A percentile compares a stretch with the other conserved stretches of the same genome.
phyloP scores from a whole-genome alignment of 1,140 invertebrate species.

The Atta cephalotes region DNA sequence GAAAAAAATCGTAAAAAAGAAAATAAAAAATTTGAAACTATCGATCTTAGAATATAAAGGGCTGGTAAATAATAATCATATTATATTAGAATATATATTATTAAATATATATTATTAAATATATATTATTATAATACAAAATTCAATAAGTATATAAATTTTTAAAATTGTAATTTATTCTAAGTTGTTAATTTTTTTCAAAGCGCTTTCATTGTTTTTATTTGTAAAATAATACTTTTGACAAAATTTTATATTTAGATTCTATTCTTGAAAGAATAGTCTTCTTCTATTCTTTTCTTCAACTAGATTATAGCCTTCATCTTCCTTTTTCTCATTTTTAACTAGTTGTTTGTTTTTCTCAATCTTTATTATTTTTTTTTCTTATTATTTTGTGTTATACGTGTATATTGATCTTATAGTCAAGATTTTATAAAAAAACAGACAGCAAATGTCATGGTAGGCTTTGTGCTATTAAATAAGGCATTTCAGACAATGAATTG shows the following conservation, averaged over 20 bases:
- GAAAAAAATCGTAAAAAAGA: conserved; percentile 29
- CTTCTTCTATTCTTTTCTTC: not conserved
- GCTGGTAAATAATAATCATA: not conserved
- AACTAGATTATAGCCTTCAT: not conserved
- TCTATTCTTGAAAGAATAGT: not conserved
- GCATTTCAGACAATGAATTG: conserved; percentile 66
- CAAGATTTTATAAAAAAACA: conserved; percentile 49
- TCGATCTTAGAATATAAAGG: not conserved
- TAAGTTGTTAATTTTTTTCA: not conserved
- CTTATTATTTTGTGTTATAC: conserved; percentile 60
- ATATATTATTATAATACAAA: not conserved
- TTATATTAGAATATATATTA: not conserved
- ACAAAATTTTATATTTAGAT: not conserved
- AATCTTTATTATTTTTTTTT: not conserved
- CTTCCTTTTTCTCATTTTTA: not conserved
- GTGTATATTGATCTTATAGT: conserved; percentile 52
- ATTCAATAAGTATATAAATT: not conserved
- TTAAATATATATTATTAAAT: not conserved
- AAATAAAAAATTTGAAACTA: conserved; percentile 22
- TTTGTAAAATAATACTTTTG: not conserved
- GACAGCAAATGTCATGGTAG: not conserved
- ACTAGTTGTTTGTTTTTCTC: not conserved
- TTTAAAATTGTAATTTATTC: not conserved
- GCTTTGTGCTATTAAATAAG: conserved; percentile 30
- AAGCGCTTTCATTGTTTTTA: no score